These are phyloP conservation scores for Cheirogaleus major DNA, from an alignment of 2,797 vertebrate species.

Conservation along the genomic window DNA sequence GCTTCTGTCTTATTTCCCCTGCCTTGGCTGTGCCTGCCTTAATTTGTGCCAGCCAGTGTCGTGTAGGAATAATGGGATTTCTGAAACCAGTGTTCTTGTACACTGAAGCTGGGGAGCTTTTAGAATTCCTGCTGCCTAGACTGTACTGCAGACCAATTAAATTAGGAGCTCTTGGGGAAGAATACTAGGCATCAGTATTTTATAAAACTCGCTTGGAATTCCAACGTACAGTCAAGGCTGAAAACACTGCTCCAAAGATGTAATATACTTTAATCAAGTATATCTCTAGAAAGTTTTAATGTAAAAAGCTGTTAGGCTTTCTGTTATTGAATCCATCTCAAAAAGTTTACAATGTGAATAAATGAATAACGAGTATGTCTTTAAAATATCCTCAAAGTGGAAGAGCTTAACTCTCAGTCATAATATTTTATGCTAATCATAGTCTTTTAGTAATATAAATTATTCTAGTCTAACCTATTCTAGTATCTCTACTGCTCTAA, in stretches of 20 bases:
- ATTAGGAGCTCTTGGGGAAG: neutral
- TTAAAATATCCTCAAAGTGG: neutral
- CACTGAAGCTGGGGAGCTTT: neutral
- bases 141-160: neutral
- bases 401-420: neutral
- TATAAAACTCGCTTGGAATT: neutral
- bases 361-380: neutral
- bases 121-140: neutral
- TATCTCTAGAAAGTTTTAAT: neutral
- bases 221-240: neutral
- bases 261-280: constrained; percentile 12
- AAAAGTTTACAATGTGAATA: neutral
- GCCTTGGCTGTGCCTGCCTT: neutral
- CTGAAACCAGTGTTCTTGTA: neutral
- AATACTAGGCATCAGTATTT: neutral
- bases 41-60: neutral
- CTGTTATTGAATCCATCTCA: neutral
- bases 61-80: neutral
- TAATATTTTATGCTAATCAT: neutral
- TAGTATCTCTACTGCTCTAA: neutral
- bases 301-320: neutral
- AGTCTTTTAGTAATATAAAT: neutral
- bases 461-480: neutral
- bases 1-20: neutral
- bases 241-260: neutral